phyloP scores from a whole-genome alignment of 2,113 vertebrate species.

The Loxodonta africana region DNA sequence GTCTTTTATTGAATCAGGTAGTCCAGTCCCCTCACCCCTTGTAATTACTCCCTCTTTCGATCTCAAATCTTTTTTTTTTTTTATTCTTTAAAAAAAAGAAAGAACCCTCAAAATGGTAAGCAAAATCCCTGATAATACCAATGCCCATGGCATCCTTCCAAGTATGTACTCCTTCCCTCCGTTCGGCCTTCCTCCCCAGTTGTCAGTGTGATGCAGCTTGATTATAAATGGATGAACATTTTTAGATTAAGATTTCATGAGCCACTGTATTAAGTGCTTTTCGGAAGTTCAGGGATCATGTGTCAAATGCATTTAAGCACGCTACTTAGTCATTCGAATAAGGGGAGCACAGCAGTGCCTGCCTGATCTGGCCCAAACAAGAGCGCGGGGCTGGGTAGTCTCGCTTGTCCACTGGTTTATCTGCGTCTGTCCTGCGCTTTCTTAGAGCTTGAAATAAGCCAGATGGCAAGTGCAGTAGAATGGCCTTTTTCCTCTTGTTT shows the following conservation, averaged over 20 bases:
- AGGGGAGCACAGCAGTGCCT: neutral
- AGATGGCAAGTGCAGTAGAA: neutral
- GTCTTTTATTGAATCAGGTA: neutral
- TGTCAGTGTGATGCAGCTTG: slow-evolving; percentile 61
- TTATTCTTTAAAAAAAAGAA: neutral
- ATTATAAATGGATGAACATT: slow-evolving; percentile 79
- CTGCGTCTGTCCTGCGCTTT: neutral
- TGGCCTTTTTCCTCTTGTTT: neutral
- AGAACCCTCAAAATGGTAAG: neutral
- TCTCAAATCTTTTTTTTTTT: neutral
- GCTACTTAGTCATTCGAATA: slow-evolving; percentile 75
- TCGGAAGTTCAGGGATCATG: slow-evolving; percentile 75
- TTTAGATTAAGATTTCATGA: slow-evolving; percentile 85
- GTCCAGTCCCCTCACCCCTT: neutral
- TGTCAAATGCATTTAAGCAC: slow-evolving; percentile 72
- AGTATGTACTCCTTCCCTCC: neutral
- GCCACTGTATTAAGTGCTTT: slow-evolving; percentile 80
- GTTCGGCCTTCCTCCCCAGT: neutral
- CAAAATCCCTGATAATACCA: neutral
- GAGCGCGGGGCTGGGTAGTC: neutral
- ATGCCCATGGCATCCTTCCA: neutral
- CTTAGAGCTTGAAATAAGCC: slow-evolving; percentile 39
- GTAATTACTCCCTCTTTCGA: neutral
- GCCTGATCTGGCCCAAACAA: neutral
- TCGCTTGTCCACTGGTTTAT: neutral